A percentile compares a stretch with the other conserved stretches of the same genome.
Evolutionary conservation across 1,140 invertebrate genomes (phyloP).

Genomic region (Bilobella aurantiaca): DNA sequence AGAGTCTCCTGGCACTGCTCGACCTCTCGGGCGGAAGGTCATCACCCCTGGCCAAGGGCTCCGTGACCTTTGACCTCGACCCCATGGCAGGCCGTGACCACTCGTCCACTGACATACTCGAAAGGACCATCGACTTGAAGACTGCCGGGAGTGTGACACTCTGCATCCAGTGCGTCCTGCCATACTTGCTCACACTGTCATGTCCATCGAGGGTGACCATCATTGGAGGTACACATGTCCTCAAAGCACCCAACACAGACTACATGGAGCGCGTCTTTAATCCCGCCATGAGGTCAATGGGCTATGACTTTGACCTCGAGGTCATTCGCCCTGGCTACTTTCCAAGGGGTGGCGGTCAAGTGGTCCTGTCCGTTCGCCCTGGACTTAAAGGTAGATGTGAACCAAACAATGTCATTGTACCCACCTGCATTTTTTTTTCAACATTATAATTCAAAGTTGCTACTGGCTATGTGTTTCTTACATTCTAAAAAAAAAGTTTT

Average conservation of each 20-base stretch:
- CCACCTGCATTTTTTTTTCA: no score
- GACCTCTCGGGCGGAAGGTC: slow-evolving; percentile 20
- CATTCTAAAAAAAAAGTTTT: no score
- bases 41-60: slow-evolving; percentile 10
- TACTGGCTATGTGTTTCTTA: no score
- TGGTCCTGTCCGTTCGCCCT: slow-evolving; percentile 23
- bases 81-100: slow-evolving; percentile 6
- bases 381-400: no score
- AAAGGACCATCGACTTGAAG: slow-evolving; percentile 28
- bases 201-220: slow-evolving; percentile 20
- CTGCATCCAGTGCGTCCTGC: slow-evolving; percentile 30
- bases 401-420: neutral
- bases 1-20: slow-evolving; percentile 28
- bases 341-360: slow-evolving; percentile 26
- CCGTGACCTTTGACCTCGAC: slow-evolving; percentile 23
- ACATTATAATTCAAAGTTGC: no score
- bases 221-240: slow-evolving; percentile 30
- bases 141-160: slow-evolving; percentile 29
- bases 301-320: slow-evolving; percentile 15
- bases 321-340: slow-evolving; percentile 17
- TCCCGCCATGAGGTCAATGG: slow-evolving; percentile 19
- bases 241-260: slow-evolving; percentile 29
- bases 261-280: slow-evolving; percentile 25
- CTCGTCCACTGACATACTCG: slow-evolving; percentile 4
- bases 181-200: slow-evolving; percentile 22